Conservation (phyloP, 2,797 vertebrate genomes). For the Cossypha caffra region DNA sequence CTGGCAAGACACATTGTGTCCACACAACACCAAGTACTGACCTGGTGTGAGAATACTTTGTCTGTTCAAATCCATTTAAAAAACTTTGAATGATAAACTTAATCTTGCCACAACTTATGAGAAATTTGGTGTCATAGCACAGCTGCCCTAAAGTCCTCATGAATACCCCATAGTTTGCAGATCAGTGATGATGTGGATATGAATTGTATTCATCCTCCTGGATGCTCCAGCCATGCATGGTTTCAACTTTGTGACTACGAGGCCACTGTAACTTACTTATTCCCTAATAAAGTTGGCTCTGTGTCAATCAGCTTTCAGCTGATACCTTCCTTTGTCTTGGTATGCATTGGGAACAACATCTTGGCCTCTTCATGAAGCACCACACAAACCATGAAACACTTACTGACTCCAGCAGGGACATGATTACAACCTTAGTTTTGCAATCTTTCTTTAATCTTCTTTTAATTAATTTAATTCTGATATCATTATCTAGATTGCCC, state of each 20-base stretch:
- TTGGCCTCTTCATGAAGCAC: background rate
- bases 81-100: background rate
- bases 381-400: background rate
- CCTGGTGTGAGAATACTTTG: background rate
- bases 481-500: slow-evolving; percentile 45
- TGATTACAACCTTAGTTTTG: slow-evolving; percentile 17
- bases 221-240: background rate
- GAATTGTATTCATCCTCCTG: background rate
- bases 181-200: fast-evolving
- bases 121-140: background rate
- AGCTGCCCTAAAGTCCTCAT: background rate
- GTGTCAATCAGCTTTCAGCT: background rate
- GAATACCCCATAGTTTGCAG: background rate
- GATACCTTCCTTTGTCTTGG: background rate
- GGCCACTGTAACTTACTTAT: background rate
- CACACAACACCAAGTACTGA: fast-evolving
- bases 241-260: background rate
- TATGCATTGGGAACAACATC: background rate
- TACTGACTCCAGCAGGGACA: background rate
- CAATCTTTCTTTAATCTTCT: slow-evolving; percentile 64
- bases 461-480: slow-evolving; percentile 66
- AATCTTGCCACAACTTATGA: background rate
- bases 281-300: background rate
- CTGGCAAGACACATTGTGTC: fast-evolving
- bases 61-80: background rate